These are phyloP conservation scores for Xerus rutilus DNA, from an alignment of 2,797 vertebrate genomes.

Conservation along the genomic window DNA sequence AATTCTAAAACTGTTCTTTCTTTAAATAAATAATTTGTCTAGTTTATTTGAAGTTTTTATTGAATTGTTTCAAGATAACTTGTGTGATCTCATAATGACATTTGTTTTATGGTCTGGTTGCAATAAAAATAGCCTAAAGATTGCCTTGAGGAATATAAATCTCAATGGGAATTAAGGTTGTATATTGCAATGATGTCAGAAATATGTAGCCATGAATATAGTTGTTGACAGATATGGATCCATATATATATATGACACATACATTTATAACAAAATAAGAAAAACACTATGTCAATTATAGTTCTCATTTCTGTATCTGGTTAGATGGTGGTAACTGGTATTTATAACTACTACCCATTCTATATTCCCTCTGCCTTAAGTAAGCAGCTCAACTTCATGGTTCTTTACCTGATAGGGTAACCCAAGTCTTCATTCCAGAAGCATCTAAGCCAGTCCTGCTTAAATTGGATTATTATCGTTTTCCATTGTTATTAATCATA, in stretches of 20 bases:
- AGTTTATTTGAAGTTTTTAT: constrained; percentile 87
- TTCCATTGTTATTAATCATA: background rate
- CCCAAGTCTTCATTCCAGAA: background rate
- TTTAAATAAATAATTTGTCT: constrained; percentile 86
- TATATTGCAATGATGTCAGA: background rate
- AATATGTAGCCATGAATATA: background rate
- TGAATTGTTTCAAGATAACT: constrained; percentile 82
- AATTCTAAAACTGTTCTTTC: constrained; percentile 84
- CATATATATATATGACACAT: background rate
- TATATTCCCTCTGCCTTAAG: background rate
- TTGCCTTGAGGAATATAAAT: background rate
- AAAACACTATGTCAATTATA: no score
- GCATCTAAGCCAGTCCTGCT: background rate
- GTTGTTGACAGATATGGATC: background rate
- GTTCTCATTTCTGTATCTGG: background rate
- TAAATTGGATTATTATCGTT: background rate
- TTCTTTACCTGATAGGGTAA: background rate
- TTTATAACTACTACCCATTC: background rate
- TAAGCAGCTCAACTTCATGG: background rate
- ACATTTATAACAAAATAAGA: background rate
- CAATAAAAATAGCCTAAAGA: background rate
- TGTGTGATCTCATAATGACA: constrained; percentile 77
- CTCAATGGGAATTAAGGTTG: background rate
- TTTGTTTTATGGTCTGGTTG: constrained; percentile 72
- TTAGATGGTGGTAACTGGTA: background rate